Evolutionary conservation across 2,797 vertebrate genomes (phyloP).

Genomic region (Darevskia mixta): DNA sequence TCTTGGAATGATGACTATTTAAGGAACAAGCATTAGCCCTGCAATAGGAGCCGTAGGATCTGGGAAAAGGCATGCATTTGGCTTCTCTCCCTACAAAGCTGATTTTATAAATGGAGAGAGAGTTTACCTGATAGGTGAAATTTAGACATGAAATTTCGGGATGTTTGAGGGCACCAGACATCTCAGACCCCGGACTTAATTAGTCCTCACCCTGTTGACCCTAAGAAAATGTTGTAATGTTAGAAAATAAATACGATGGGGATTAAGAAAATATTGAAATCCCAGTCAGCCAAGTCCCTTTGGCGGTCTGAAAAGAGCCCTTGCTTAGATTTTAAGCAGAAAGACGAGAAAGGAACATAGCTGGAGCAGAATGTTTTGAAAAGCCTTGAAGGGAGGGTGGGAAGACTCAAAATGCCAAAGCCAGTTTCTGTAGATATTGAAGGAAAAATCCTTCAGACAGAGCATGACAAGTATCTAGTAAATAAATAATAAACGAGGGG

Average conservation of each 20-base stretch:
- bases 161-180: neutral
- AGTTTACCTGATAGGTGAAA: neutral
- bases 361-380: neutral
- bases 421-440: neutral
- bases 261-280: neutral
- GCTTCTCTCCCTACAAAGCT: neutral
- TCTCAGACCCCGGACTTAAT: neutral
- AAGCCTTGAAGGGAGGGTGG: neutral
- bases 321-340: neutral
- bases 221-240: neutral
- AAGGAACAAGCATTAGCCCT: fast-evolving
- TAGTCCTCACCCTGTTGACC: neutral
- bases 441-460: too few species aligned
- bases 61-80: neutral
- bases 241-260: neutral
- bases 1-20: neutral
- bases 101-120: neutral
- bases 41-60: neutral
- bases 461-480: neutral
- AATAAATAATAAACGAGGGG: neutral
- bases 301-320: neutral
- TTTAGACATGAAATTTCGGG: conserved; percentile 3
- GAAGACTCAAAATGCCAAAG: neutral
- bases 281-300: fast-evolving
- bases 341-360: neutral